Base-by-base conservation (phyloP, 1,140 invertebrate species). In the Acromyrmex heyeri region DNA sequence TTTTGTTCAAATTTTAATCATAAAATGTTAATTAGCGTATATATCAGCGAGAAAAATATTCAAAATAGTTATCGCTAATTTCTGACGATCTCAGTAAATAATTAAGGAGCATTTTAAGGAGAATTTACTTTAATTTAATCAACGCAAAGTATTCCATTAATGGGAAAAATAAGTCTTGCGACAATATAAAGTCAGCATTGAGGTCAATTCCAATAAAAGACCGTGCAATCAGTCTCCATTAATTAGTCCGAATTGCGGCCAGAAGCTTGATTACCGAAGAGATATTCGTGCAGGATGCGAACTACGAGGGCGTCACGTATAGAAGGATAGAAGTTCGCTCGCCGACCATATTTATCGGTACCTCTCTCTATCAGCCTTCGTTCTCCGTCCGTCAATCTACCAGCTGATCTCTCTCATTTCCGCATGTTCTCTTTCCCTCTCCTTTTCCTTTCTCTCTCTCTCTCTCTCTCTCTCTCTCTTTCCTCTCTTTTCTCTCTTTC, bases 161-260 rank as follows among this genome's bases (percentile, higher is more conserved):
- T 44, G 38, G 38, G 24, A 70, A 85, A 72, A 91, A 91, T 93
- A 90, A 92, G 90, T 88, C 89, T 72, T 62, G 69, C 81, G 87
- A 88, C 79, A 86, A 76, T 70, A 81, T 87, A 62, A 77, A 87
- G 86, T 92, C 92, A 90, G 91, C 91, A 90, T 76, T 88, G 65
- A 73, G 91, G 91, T 91, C 91, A 93, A 91, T 91, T 90, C 83
- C 91, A 91, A 93, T 93, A 88, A 91, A 91, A 81, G 64, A 82
- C 81, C 89, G 86, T 92, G 90, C 93, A 93, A 94, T 94, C 93
- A 92, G 92, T 93, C 91, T 90, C 92, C 89, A 94, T 94, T 94
- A 94, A 94, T 94, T 94, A 94, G 92, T 91, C 89, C 89, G 76
- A 75, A 67, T 65, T 86, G 72, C 64, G 64, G 67, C 44, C 34